Evolutionary conservation across 2,113 vertebrate genomes (phyloP).

Genomic region (Hyperopisus bebe): DNA sequence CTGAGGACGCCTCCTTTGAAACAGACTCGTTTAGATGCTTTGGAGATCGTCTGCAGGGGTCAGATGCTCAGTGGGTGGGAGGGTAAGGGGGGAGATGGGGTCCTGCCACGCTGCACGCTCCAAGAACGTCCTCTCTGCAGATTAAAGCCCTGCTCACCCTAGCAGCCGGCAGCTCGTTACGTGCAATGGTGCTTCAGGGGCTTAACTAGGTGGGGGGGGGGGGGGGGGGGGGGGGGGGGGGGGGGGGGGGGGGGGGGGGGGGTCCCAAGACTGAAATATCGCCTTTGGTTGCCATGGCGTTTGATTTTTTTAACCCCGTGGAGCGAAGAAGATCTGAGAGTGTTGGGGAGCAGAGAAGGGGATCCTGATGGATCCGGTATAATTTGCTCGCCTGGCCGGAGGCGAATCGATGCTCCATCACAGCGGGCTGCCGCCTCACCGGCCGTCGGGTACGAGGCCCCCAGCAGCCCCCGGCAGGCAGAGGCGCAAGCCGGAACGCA

Average conservation of each 20-base stretch:
- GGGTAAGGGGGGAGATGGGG: background rate
- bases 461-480: background rate
- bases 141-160: constrained; percentile 49
- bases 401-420: background rate
- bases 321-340: constrained; percentile 20
- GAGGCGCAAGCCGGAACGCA: constrained; percentile 40
- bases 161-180: constrained; percentile 48
- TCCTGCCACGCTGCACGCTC: constrained; percentile 21
- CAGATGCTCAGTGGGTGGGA: background rate
- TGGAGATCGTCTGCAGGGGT: background rate
- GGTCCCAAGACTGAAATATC: constrained; percentile 54
- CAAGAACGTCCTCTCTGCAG: constrained; percentile 48
- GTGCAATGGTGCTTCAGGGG: constrained; percentile 48
- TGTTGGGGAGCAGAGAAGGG: constrained; percentile 3
- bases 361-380: background rate
- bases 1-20: background rate
- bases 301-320: constrained; percentile 34
- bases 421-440: background rate
- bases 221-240: background rate
- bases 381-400: background rate
- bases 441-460: constrained; percentile 10
- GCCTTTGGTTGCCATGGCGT: constrained; percentile 52
- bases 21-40: background rate
- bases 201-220: constrained; percentile 39
- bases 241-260: background rate